Evolutionary conservation across 2,113 vertebrate species (phyloP).

Genomic region (Emydura subglobosa): DNA sequence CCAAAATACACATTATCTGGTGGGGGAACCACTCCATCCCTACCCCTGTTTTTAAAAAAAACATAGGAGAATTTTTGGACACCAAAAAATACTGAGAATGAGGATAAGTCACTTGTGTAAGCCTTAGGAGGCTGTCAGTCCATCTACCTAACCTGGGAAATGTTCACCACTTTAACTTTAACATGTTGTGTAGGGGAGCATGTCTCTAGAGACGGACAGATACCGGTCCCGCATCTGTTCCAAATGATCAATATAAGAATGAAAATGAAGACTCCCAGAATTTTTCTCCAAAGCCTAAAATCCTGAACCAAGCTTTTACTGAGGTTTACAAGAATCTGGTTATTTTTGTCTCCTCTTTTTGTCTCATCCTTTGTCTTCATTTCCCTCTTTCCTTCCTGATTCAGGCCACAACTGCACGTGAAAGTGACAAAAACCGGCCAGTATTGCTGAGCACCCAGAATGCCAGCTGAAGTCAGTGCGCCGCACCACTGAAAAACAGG

Average conservation of each 20-base stretch:
- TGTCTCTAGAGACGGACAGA: not conserved
- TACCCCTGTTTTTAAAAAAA: not conserved
- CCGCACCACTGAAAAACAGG: not conserved
- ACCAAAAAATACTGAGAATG: not conserved
- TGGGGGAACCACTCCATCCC: not conserved
- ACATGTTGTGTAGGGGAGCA: not conserved
- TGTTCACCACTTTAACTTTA: not conserved
- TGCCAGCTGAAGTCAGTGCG: not conserved
- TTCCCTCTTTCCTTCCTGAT: not conserved
- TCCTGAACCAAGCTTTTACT: not conserved
- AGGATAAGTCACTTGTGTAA: not conserved
- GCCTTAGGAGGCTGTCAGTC: not conserved
- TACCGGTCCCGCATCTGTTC: not conserved
- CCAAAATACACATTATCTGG: not conserved
- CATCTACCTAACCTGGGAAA: not conserved
- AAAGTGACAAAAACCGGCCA: fast-evolving
- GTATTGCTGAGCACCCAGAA: not conserved
- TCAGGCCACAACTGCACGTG: not conserved
- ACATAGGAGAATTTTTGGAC: not conserved
- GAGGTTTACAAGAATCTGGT: not conserved
- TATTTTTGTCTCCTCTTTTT: not conserved
- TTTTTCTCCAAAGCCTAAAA: not conserved
- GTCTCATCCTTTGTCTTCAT: not conserved
- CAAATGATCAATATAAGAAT: not conserved
- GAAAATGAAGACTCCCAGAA: not conserved